Base-by-base conservation (phyloP, 2,888 invertebrate genomes). In the Rhabditophanes sp. region DNA sequence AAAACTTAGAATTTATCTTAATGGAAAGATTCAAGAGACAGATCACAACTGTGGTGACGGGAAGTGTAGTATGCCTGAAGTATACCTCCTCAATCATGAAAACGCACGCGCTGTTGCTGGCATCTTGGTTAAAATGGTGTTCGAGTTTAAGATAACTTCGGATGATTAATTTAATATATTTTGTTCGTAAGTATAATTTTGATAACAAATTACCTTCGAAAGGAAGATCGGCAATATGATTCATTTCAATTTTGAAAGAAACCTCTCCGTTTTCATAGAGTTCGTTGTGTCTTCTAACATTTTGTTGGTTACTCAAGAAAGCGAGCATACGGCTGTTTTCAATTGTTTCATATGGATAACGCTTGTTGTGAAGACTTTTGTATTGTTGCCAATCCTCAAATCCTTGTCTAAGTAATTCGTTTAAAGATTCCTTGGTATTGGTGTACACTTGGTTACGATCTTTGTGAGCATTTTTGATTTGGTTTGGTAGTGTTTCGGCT, bases 261-360 rank as follows among this genome's bases (percentile, higher is more conserved):
- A 42, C 45, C 28, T 47, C 36, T 26, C 60, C 60, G 17, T 42
- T 28, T 8, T 42, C 41, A 28, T 41, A 48, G 4, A 46, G 48
- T 25, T 44, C 41, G 42, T 61, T 61, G 48, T 61, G 61, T 15
- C 47, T 39, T 8, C 50, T 44, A 37, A 59, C 46, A 39, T 38
- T 33, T 21, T 43, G 48, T 35, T 56, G 52, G 16, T 50, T 44
- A 26, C 48, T 53, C 41, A 57, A 51, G 33, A 56, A 53, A 41
- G 57, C 56, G 42, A 62, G 51, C 61, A 62, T 57, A 33, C 46
- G 47, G 19, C 46, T 41, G 25, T 45, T 50, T 35, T 61, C 61
- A 32, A 50, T 31, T 11, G 27, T 5, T 4, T 35, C 16, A 14
- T 4, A 31, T 15, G 32, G 14, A 8, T 25, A 31, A 9, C 15